Conservation (phyloP, 1,140 invertebrate species). For the Thalassaphorura encarpata region DNA sequence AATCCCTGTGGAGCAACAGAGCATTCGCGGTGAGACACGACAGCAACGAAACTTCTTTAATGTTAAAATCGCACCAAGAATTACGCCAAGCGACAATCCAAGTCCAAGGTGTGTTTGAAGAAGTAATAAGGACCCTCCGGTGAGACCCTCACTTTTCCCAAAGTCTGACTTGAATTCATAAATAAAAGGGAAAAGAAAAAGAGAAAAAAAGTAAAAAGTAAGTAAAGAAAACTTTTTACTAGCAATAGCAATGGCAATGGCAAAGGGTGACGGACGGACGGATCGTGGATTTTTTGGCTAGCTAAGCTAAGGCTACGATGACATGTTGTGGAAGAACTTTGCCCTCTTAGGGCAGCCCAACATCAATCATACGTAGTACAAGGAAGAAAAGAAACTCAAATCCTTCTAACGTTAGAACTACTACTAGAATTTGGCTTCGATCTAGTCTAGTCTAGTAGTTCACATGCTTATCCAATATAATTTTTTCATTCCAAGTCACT, state of each 20-base stretch:
- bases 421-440: no score
- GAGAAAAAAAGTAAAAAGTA: background rate
- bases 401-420: no score
- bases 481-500: no score
- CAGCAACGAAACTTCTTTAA: constrained; percentile 30
- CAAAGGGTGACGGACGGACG: no score
- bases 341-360: no score
- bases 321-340: no score
- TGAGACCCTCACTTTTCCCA: constrained; percentile 27
- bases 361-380: no score
- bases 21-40: constrained; percentile 24
- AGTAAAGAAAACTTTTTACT: background rate
- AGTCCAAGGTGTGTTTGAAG: constrained; percentile 30
- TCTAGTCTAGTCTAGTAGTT: no score
- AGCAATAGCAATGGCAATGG: background rate
- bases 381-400: no score
- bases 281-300: no score
- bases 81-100: constrained; percentile 26
- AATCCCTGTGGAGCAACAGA: constrained; percentile 22
- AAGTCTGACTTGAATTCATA: constrained; percentile 26
- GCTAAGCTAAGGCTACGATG: no score
- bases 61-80: constrained; percentile 31
- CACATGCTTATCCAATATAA: no score
- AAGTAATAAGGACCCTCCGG: constrained; percentile 23
- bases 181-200: background rate